Evolutionary conservation across 2,888 invertebrate genomes (phyloP).

Genomic region (Teleiodes luculella): DNA sequence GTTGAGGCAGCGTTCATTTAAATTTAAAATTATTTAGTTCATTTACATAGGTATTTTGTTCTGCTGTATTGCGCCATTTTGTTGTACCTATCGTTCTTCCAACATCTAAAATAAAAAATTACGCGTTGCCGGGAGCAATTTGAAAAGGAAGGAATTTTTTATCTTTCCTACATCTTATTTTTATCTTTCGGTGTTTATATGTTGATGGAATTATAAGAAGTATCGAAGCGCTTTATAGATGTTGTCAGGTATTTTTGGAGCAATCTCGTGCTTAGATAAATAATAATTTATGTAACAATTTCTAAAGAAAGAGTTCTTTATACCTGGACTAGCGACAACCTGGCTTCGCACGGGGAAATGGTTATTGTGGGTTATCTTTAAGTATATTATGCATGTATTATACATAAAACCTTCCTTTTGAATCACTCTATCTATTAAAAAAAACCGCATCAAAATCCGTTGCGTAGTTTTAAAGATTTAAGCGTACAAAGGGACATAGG

Average conservation of each 20-base stretch:
- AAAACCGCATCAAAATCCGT: too few species aligned
- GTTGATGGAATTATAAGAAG: not conserved
- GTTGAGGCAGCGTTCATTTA: constrained; percentile 39
- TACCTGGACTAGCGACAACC: too few species aligned
- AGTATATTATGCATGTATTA: too few species aligned
- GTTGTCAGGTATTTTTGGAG: not conserved
- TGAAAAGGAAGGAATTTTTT: not conserved
- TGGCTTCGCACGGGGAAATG: too few species aligned
- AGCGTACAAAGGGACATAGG: too few species aligned
- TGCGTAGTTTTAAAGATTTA: too few species aligned
- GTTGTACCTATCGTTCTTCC: constrained; percentile 20
- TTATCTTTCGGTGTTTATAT: not conserved
- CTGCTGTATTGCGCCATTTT: constrained; percentile 27
- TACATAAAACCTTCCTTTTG: too few species aligned
- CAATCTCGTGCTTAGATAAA: too few species aligned
- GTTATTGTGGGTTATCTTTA: too few species aligned
- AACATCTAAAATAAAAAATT: constrained; percentile 23
- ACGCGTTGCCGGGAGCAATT: not conserved
- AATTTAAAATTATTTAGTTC: constrained; percentile 46
- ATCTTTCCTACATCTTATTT: not conserved
- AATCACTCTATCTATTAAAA: too few species aligned
- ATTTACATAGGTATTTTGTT: constrained; percentile 58
- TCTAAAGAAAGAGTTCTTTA: too few species aligned
- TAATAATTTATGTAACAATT: too few species aligned
- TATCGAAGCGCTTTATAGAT: not conserved